Conservation (phyloP, 2,888 invertebrate species). For the Rhamnusium bicolor region DNA sequence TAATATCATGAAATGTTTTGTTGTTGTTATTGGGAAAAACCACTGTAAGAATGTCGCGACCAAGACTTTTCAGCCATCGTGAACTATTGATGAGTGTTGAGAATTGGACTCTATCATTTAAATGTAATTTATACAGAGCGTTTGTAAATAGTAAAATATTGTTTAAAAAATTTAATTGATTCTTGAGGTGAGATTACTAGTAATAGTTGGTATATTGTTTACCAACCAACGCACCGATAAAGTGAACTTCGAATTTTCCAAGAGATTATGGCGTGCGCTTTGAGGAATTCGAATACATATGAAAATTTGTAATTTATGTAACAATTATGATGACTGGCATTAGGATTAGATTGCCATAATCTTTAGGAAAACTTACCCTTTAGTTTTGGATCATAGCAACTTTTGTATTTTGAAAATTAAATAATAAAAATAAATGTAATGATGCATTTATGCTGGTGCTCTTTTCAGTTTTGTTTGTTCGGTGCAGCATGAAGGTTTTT, state of each 20-base stretch:
- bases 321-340: slow-evolving; percentile 3
- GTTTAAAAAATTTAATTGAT: slow-evolving; percentile 9
- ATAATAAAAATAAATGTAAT: slow-evolving; percentile 19
- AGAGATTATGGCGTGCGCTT: slow-evolving; percentile 20
- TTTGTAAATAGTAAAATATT: slow-evolving; percentile 43
- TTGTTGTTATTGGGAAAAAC: slow-evolving; percentile 30
- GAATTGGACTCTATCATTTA: slow-evolving; percentile 18
- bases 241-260: slow-evolving; percentile 2
- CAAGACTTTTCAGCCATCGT: background rate
- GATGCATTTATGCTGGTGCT: slow-evolving; percentile 50
- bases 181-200: slow-evolving; percentile 26
- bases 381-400: slow-evolving; percentile 29
- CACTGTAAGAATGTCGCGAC: slow-evolving; percentile 3
- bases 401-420: slow-evolving; percentile 29
- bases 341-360: slow-evolving; percentile 20
- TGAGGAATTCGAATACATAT: slow-evolving; percentile 13
- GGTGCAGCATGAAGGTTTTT: slow-evolving; percentile 18
- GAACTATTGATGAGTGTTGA: background rate
- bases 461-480: slow-evolving; percentile 36
- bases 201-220: slow-evolving; percentile 23
- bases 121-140: slow-evolving; percentile 34
- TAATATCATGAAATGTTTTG: slow-evolving; percentile 13
- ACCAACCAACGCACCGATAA: slow-evolving; percentile 10
- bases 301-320: background rate
- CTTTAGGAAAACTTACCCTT: slow-evolving; percentile 16